A percentile compares a stretch with the other conserved stretches of the same genome.
Conservation (phyloP, 2,888 invertebrate species). For the Megalurothrips usitatus region DNA sequence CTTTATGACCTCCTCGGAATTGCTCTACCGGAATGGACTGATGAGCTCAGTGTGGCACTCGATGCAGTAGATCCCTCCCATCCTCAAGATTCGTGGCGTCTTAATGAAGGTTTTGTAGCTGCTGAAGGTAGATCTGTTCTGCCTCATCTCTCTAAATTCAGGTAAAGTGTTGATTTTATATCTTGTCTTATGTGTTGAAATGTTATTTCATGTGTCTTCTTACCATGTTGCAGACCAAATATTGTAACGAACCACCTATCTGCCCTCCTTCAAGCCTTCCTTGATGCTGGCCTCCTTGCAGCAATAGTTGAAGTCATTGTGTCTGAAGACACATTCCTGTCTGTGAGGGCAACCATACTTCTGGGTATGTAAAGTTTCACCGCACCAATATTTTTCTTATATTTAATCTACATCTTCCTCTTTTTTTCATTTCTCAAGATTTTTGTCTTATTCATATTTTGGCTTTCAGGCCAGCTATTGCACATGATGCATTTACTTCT, state of each 20-base stretch:
- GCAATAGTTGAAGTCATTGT: constrained; percentile 89
- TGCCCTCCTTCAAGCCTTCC: constrained; percentile 79
- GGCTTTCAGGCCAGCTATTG: constrained; percentile 66
- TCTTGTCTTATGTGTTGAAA: background rate
- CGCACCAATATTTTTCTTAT: background rate
- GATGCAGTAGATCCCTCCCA: constrained; percentile 80
- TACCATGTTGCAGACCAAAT: constrained; percentile 64
- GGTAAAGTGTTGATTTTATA: constrained; percentile 41
- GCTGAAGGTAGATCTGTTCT: constrained; percentile 82
- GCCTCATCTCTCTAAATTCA: constrained; percentile 73
- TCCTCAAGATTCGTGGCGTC: constrained; percentile 73
- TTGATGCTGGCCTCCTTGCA: constrained; percentile 79
- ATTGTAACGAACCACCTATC: constrained; percentile 88
- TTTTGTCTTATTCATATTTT: constrained; percentile 30
- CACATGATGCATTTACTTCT: constrained; percentile 80
- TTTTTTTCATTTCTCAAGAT: constrained; percentile 25
- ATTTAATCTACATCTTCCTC: background rate
- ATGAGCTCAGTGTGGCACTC: constrained; percentile 83
- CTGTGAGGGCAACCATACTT: constrained; percentile 85
- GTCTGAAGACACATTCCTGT: constrained; percentile 82
- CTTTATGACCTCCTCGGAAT: constrained; percentile 79
- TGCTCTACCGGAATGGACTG: constrained; percentile 81
- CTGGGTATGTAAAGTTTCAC: constrained; percentile 53
- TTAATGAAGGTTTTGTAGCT: constrained; percentile 92
- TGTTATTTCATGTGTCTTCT: background rate